Percentiles rank a stretch among this genome's conserved stretches.
phyloP scores from a whole-genome alignment of 1,140 invertebrate genomes.

The Drosophila cardini region DNA sequence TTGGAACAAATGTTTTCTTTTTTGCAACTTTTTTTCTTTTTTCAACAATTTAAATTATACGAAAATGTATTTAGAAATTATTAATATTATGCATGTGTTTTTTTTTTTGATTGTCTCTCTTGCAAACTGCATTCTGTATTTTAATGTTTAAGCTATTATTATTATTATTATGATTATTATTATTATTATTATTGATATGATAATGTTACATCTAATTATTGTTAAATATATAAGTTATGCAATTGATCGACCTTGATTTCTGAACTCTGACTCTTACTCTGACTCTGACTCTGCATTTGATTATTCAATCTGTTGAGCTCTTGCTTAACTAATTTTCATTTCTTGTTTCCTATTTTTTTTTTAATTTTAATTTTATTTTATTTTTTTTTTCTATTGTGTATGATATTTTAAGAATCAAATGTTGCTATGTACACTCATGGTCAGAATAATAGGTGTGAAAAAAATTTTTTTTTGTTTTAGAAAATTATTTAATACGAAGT shows the following conservation, averaged over 20 bases:
- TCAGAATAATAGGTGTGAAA: no score
- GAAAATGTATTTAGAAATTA: slow-evolving; percentile 35
- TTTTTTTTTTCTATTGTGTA: slow-evolving; percentile 16
- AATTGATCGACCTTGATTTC: slow-evolving; percentile 50
- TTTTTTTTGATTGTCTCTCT: not conserved
- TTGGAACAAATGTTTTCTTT: slow-evolving; percentile 39
- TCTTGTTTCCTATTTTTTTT: not conserved
- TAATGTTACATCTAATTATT: slow-evolving; percentile 60
- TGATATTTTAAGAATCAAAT: slow-evolving; percentile 29
- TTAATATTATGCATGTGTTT: slow-evolving; percentile 7
- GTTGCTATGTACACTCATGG: no score
- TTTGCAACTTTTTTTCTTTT: slow-evolving; percentile 36
- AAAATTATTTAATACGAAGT: no score
- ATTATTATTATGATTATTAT: slow-evolving; percentile 55
- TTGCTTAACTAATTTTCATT: slow-evolving; percentile 1
- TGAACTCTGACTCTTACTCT: slow-evolving; percentile 11
- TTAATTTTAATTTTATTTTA: not conserved
- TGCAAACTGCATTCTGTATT: slow-evolving; percentile 73
- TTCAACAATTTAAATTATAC: slow-evolving; percentile 1
- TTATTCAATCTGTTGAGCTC: slow-evolving; percentile 43
- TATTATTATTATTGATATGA: slow-evolving; percentile 36
- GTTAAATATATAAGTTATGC: slow-evolving; percentile 81
- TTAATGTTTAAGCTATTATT: slow-evolving; percentile 75
- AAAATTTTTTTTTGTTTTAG: no score
- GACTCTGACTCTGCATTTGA: slow-evolving; percentile 38